A percentile compares a stretch with the other conserved stretches of the same genome.
These are phyloP conservation scores for Caenorhabditis sinica DNA, from an alignment of 2,888 invertebrate species.

Conservation along the genomic window DNA sequence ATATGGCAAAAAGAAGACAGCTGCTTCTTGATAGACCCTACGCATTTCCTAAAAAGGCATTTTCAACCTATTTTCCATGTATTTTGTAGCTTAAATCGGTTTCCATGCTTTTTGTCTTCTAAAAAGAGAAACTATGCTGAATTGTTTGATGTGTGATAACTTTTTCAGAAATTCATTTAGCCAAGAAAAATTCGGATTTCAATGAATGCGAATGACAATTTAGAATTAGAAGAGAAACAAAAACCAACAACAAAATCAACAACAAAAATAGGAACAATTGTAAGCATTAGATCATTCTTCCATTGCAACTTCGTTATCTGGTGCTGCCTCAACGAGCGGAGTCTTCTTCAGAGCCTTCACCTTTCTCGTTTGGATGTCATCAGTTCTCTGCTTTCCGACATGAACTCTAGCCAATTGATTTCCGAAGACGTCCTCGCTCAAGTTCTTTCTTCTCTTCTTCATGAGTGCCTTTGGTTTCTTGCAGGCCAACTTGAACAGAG, in stretches of 20 bases:
- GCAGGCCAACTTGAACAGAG: conserved; percentile 86
- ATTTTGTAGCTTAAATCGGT: not conserved
- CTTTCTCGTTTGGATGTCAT: conserved; percentile 89
- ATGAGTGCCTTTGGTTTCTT: conserved; percentile 73
- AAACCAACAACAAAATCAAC: conserved; percentile 42
- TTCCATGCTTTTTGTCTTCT: not conserved
- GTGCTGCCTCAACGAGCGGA: conserved; percentile 56
- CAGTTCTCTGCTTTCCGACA: conserved; percentile 92
- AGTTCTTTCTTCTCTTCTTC: conserved; percentile 92
- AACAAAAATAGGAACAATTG: conserved; percentile 3
- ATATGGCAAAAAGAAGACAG: conserved; percentile 55
- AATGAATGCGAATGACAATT: not conserved
- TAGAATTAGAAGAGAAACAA: not conserved
- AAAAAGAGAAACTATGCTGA: too few relatives aligned
- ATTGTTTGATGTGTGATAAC: too few relatives aligned
- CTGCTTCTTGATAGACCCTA: conserved; percentile 25
- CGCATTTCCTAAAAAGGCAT: conserved; percentile 2
- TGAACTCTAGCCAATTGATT: conserved; percentile 93
- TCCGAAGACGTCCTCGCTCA: conserved; percentile 91
- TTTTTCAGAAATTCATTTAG: conserved; percentile 10
- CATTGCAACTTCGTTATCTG: conserved; percentile 44
- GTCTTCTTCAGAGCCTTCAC: conserved; percentile 80
- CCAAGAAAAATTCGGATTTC: not conserved
- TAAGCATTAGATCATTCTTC: conserved; percentile 9
- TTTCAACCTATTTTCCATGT: not conserved